Percentiles rank a stretch among this genome's conserved stretches.
These are phyloP conservation scores for Onychorhynchus coronatus DNA, from an alignment of 2,113 vertebrate species.

Conservation along the genomic window DNA sequence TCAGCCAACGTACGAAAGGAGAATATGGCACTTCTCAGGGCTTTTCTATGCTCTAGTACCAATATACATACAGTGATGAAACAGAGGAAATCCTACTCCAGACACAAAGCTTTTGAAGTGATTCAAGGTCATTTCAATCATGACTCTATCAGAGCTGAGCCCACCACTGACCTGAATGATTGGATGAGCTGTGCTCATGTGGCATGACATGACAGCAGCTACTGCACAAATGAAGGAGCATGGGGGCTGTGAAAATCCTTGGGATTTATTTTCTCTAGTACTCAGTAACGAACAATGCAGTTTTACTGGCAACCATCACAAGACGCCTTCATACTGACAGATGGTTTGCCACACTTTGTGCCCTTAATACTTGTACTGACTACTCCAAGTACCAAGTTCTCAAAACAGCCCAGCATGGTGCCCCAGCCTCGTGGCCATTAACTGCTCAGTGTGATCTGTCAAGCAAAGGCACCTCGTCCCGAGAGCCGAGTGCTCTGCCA, in stretches of 20 bases:
- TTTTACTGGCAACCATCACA: background rate
- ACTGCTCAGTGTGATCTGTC: background rate
- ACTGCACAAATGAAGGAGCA: background rate
- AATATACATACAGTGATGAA: background rate
- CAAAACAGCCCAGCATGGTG: background rate
- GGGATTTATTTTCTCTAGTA: background rate
- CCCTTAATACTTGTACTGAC: background rate
- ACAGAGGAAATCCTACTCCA: background rate
- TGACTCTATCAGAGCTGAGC: background rate
- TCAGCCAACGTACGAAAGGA: background rate
- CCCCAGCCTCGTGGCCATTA: background rate
- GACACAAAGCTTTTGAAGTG: background rate
- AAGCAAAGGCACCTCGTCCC: background rate
- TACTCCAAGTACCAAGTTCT: background rate
- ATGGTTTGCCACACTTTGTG: background rate
- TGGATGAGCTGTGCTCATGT: background rate
- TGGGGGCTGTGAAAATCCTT: background rate
- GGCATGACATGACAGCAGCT: background rate
- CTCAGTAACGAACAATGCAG: background rate
- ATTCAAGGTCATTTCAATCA: background rate
- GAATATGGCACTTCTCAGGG: rapidly evolving
- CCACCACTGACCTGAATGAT: background rate
- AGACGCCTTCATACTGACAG: rapidly evolving
- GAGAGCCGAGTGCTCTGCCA: background rate
- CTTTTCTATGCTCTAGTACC: background rate